Evolutionary conservation across 2,113 vertebrate genomes (phyloP), one percentile per base, ranked within the genome.

Genomic region (Calonectris borealis): DNA sequence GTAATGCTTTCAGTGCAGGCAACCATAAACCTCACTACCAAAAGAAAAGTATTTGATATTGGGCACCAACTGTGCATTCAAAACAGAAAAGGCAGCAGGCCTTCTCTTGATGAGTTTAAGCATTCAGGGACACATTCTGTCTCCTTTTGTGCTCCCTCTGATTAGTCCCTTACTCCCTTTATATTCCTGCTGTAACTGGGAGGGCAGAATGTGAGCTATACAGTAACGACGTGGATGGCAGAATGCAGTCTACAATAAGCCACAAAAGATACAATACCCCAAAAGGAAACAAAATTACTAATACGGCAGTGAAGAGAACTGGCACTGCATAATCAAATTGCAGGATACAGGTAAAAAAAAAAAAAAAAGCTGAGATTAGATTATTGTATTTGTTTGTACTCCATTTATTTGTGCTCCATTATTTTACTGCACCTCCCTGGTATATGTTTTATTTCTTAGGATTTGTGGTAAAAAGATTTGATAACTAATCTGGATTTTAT

Each of bases 61-160:
- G 25, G 73, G 86, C 46, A 68, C 83, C 91, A 91, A 89, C 95
- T 54, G 90, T 69, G 95, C 75, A 91, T 97, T 96, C 83, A 96
- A 85, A 96, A 96, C 79, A 91, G 94, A 72, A 95, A 94, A 95
- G 95, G 89, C 93, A 96, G 93, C 95, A 89, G 96, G 95, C 83
- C 69, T 84, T 89, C 91, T 87, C 81, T 94, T 94, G 93, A 94
- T 93, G 86, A 96, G 86, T 94, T 96, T 96, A 94, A 89, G 95
- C 70, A 68, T 95, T 95, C 95, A 89, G 86, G 89, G 88, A 86
- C 81, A 91, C 91, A 87, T 93, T 95, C 65, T 92, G 52, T 90
- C 90, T 91, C 77, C 88, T 94, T 97, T 95, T 96, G 92, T 94
- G 81, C 78, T 97, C 62, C 29, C 51, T 82, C 91, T 95, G 94